Evolutionary conservation across 64 coral and sea anemone genomes (phyloP), one percentile per base, ranked within the genome.

Genomic region (Pocillopora damicornis): DNA sequence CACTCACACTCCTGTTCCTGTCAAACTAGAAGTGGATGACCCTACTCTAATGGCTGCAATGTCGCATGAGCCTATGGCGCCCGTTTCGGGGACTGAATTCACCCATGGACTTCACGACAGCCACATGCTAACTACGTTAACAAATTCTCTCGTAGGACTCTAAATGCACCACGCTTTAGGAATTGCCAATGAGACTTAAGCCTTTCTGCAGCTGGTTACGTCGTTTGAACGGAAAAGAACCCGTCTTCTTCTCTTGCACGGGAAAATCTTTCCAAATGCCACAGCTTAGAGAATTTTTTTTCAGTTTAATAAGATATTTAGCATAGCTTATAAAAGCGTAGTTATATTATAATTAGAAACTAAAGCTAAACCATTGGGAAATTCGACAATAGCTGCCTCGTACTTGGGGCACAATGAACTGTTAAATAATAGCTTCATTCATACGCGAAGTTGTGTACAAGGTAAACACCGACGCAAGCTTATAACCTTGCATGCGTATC

Each of bases 131-230:
- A 96, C 94, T 51, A 96, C 94, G 34, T 86, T 96, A 65, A 96
- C 94, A 57, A 96, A 96, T 82, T 90, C 94, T 82, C 82, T 96
- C 93, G 94, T 96, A 91, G 94, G 94, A 93, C 91, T 96, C 67
- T 96, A 93, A 82, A 90, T 76, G 58, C 36, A 75, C 20, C 62
- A 75, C 88, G 64, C 20, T 63, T 81, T 68, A 57, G 68, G 51
- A 67, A 36, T 71, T 71, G 17, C 38, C 25, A 12, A 63, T 63
- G 15, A 60, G 13, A 9, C 75, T 57, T 60, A 60, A 51, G 76
- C 56, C 76, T 59, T n/a, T 79, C 81, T 84, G 14, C 71, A 71
- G 45, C 66, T 69, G 9, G 16, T 64, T 82, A 82, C 22, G 58
- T 36, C 15, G 62, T 84, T 25, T 20, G 42, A 65, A 45, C 13